phyloP scores from a whole-genome alignment of 1,140 invertebrate genomes.

The Bombus sylvicola region DNA sequence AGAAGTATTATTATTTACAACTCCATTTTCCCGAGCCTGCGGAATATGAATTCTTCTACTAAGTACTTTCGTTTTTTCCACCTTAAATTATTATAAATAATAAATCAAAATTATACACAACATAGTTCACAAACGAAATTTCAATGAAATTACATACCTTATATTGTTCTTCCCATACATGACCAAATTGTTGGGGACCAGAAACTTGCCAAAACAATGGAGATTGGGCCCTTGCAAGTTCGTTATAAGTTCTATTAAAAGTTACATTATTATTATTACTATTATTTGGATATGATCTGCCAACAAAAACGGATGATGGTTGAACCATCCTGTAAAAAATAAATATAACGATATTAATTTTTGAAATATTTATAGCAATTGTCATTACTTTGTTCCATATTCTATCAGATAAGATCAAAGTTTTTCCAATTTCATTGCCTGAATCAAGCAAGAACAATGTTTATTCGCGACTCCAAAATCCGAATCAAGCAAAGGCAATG shows the following conservation, averaged over 20 bases:
- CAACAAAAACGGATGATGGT: slow-evolving; percentile 72
- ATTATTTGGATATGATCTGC: slow-evolving; percentile 69
- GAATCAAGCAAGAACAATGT: slow-evolving; percentile 76
- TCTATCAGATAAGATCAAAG: slow-evolving; percentile 82
- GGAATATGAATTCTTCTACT: slow-evolving; percentile 70
- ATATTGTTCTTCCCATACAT: slow-evolving; percentile 74
- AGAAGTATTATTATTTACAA: slow-evolving; percentile 43
- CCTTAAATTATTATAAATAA: slow-evolving; percentile 30
- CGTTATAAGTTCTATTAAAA: slow-evolving; percentile 75
- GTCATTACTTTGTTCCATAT: slow-evolving; percentile 6
- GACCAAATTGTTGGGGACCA: slow-evolving; percentile 67
- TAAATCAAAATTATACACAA: not conserved
- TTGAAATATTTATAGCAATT: not conserved
- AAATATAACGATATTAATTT: slow-evolving; percentile 45
- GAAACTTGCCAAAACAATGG: slow-evolving; percentile 75
- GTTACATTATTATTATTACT: slow-evolving; percentile 62
- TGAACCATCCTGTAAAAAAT: slow-evolving; percentile 72
- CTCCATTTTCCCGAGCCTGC: slow-evolving; percentile 70
- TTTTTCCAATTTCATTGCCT: slow-evolving; percentile 72
- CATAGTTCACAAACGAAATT: slow-evolving; percentile 3
- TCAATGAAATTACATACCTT: slow-evolving; percentile 52
- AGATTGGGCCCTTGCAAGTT: slow-evolving; percentile 74
- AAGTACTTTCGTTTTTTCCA: slow-evolving; percentile 69
- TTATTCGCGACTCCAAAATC: slow-evolving; percentile 37
- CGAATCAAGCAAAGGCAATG: slow-evolving; percentile 77